Evolutionary conservation across 1,140 invertebrate species (phyloP).

Genomic region (Penaeus vannamei): DNA sequence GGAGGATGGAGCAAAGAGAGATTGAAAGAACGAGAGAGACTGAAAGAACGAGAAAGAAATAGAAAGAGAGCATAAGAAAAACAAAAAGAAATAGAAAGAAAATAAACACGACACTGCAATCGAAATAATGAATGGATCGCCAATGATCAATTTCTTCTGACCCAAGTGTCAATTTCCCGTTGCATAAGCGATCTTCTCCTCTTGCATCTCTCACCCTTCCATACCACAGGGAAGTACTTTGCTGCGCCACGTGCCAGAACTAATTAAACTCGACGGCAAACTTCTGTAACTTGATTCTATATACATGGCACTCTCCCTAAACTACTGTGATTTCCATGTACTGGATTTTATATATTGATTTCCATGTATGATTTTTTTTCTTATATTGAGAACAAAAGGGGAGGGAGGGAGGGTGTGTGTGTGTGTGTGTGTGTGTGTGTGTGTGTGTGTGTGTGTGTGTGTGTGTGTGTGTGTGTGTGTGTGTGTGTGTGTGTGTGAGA

Average conservation of each 20-base stretch:
- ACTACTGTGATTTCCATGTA: background rate
- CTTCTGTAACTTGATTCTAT: too few relatives aligned
- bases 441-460: constrained; percentile 11
- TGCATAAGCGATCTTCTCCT: too few relatives aligned
- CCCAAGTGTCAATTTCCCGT: too few relatives aligned
- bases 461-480: background rate
- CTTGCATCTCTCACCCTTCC: too few relatives aligned
- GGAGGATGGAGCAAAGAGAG: too few relatives aligned
- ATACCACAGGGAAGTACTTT: too few relatives aligned
- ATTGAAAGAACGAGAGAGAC: background rate
- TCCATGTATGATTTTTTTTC: background rate
- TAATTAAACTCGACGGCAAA: too few relatives aligned
- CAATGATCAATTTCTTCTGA: too few relatives aligned
- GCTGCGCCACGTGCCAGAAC: too few relatives aligned
- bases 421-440: constrained; percentile 11
- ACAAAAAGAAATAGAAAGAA: background rate
- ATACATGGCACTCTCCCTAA: too few relatives aligned
- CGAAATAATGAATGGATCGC: too few relatives aligned
- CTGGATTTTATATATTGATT: background rate
- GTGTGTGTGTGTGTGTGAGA: background rate
- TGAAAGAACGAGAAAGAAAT: background rate
- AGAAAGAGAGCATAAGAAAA: background rate
- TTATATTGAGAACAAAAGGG: background rate
- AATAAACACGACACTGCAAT: background rate
- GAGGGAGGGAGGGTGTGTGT: background rate